Percentiles rank a stretch among this genome's conserved stretches.
phyloP scores from a whole-genome alignment of 2,113 vertebrate genomes.

The Peromyscus leucopus region DNA sequence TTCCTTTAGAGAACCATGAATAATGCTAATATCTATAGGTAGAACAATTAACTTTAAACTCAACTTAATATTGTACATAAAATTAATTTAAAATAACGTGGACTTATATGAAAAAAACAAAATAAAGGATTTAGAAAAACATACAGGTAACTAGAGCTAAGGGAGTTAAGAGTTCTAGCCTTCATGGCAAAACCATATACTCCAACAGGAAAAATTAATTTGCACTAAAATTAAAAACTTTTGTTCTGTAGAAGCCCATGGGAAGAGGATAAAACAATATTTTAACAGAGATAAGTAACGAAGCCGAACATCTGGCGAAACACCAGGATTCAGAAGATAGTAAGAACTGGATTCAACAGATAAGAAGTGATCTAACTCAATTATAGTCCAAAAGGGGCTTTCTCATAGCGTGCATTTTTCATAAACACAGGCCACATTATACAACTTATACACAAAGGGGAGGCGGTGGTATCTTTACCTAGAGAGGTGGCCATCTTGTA shows the following conservation, averaged over 20 bases:
- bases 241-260: background rate
- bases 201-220: background rate
- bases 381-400: background rate
- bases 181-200: background rate
- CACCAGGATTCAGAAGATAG: background rate
- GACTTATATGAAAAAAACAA: background rate
- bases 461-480: constrained; percentile 64
- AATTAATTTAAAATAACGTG: background rate
- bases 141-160: background rate
- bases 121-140: background rate
- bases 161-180: background rate
- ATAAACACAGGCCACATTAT: background rate
- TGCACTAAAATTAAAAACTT: background rate
- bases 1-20: background rate
- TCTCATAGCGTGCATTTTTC: background rate
- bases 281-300: background rate
- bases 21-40: background rate
- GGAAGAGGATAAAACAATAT: background rate
- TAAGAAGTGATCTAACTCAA: background rate
- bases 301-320: constrained; percentile 8
- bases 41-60: background rate
- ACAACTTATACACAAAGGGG: background rate
- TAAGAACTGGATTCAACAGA: background rate
- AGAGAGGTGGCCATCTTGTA: constrained; percentile 64
- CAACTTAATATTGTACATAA: background rate